Base-by-base conservation (phyloP, 2,113 vertebrate genomes). In the Neoarius graeffei region DNA sequence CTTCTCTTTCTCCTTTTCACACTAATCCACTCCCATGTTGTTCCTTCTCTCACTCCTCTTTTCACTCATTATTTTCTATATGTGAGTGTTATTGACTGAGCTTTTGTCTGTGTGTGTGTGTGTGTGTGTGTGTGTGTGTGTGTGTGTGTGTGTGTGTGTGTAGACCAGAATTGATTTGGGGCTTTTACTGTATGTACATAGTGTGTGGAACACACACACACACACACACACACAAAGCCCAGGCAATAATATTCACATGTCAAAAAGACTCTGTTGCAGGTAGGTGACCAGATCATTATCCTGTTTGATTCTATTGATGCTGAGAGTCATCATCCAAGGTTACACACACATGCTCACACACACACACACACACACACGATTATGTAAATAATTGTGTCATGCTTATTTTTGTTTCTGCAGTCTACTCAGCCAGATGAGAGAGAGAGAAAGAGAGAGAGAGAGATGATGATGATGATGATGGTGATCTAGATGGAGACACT, bases 151-250 rank as follows among this genome's bases (percentile, higher is more conserved):
- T 52, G 73, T 77, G 74, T 77, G 74, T 52, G 74, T 76, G 4
- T 77, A 77, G 74, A 77, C 9, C 74, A 77, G 48, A 77, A 77
- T 76, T 52, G 73, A 76, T 77, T 77, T 1, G 9, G 10, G 74
- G 23, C 13, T 77, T 77, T 74, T 74, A 74, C 42, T 74, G 71
- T 52, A 77, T 48, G 20, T 69, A 23, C 19, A 71, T 42, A 73
- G 67, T n/a, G n/a, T n/a, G 23, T 27, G 50, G 19, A 8, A 25
- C 19, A 76, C 48, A 74, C 71, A 42, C 35, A 71, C 67, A 71
- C 67, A 69, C 66, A 66, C 25, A n/a, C 62, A 66, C 59, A 62
- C 59, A 67, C 42, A 42, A 42, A 42, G 42, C 42, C 42, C 42
- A 42, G 42, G 42, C 42, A 42, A 42, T 42, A 4, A 42, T 42